Evolutionary conservation across 2,113 vertebrate genomes (phyloP).

Genomic region (Arenaria interpres): DNA sequence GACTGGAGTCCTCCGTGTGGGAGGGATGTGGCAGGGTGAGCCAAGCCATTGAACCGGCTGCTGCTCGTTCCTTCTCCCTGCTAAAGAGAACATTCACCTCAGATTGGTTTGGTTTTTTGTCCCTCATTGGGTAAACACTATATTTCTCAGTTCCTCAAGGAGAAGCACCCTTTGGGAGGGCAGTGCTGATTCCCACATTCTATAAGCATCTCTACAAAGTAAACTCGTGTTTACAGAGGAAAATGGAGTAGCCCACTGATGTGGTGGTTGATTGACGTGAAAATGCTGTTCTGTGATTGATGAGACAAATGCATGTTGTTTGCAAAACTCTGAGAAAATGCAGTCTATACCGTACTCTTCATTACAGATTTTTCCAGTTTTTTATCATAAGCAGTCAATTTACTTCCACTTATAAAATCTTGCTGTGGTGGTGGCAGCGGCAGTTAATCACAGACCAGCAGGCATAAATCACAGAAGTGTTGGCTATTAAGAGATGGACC

Average conservation of each 20-base stretch:
- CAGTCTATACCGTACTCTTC: not conserved
- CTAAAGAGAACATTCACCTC: not conserved
- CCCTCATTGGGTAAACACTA: not conserved
- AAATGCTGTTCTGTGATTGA: not conserved
- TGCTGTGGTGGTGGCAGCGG: not conserved
- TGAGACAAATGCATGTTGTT: not conserved
- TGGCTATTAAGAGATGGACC: not conserved
- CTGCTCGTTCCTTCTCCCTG: not conserved
- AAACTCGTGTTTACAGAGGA: not conserved
- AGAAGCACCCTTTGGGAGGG: not conserved
- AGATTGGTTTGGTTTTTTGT: not conserved
- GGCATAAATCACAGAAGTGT: not conserved
- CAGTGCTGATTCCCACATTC: not conserved
- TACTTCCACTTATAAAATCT: constrained; percentile 11
- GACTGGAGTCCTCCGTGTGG: not conserved
- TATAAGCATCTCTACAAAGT: not conserved
- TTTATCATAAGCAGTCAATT: not conserved
- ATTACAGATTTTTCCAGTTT: not conserved
- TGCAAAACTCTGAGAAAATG: not conserved
- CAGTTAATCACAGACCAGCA: not conserved
- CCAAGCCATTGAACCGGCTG: not conserved
- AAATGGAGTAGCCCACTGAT: not conserved
- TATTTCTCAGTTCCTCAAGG: not conserved
- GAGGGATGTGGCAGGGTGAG: not conserved
- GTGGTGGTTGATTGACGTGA: not conserved